Evolutionary conservation across 1,140 invertebrate genomes (phyloP).

Genomic region (Adelges cooleyi): DNA sequence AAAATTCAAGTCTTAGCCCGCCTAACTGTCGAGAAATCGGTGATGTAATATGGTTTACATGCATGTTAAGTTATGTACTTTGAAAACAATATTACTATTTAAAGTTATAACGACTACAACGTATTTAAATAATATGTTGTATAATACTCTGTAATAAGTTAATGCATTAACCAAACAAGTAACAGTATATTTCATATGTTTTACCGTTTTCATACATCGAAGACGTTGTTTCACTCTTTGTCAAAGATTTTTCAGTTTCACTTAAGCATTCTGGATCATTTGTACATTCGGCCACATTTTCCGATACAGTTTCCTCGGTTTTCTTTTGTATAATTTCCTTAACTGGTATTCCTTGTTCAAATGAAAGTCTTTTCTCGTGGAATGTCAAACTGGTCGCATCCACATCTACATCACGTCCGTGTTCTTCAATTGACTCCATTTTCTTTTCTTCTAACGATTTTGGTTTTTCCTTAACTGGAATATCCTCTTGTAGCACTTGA

Average conservation of each 20-base stretch:
- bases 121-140: too few relatives aligned
- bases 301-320: neutral
- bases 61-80: too few relatives aligned
- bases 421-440: constrained; percentile 6
- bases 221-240: neutral
- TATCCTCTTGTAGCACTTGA: constrained; percentile 17
- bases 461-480: constrained; percentile 33
- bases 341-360: constrained; percentile 41
- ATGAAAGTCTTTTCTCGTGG: constrained; percentile 37
- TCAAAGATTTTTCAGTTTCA: neutral
- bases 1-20: too few relatives aligned
- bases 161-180: too few relatives aligned
- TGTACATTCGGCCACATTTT: neutral
- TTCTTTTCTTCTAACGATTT: constrained; percentile 34
- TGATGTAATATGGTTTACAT: too few relatives aligned
- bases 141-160: too few relatives aligned
- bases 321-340: constrained; percentile 20
- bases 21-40: too few relatives aligned
- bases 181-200: too few relatives aligned
- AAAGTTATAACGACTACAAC: too few relatives aligned
- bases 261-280: neutral
- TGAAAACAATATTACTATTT: too few relatives aligned
- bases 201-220: too few relatives aligned
- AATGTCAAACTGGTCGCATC: constrained; percentile 40
- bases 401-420: constrained; percentile 10